A percentile compares a stretch with the other conserved stretches of the same genome.
Evolutionary conservation across 2,797 vertebrate genomes (phyloP).

Genomic region (Chelon labrosus): DNA sequence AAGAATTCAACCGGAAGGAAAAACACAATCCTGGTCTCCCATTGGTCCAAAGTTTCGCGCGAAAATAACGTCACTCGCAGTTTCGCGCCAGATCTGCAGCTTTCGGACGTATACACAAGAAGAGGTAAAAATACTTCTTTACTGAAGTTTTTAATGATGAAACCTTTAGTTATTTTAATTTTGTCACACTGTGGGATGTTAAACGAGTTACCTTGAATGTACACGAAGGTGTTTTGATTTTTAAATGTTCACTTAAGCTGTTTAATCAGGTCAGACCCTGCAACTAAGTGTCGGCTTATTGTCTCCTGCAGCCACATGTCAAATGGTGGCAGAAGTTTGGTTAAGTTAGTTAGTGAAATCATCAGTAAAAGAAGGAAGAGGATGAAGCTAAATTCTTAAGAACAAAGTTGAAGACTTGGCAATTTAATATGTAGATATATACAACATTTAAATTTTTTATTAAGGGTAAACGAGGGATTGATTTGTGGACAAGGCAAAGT

Average conservation of each 20-base stretch:
- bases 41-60: constrained; percentile 89
- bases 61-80: constrained; percentile 65
- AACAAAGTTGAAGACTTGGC: neutral
- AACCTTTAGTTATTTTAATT: rapidly evolving
- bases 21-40: neutral
- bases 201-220: rapidly evolving
- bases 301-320: constrained; percentile 71
- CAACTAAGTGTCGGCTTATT: constrained; percentile 31
- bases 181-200: rapidly evolving
- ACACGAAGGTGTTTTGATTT: neutral
- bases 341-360: neutral
- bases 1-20: constrained; percentile 58
- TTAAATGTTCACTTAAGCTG: rapidly evolving
- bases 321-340: constrained; percentile 41
- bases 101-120: neutral
- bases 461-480: too few relatives aligned
- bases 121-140: constrained; percentile 54
- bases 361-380: too few relatives aligned
- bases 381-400: rapidly evolving
- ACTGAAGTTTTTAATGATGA: rapidly evolving
- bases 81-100: constrained; percentile 84
- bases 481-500: too few relatives aligned
- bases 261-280: neutral
- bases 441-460: too few relatives aligned
- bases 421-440: too few relatives aligned